A percentile compares a stretch with the other conserved stretches of the same genome.
Conservation (phyloP, 2,113 vertebrate genomes). For the Dromas ardeola region DNA sequence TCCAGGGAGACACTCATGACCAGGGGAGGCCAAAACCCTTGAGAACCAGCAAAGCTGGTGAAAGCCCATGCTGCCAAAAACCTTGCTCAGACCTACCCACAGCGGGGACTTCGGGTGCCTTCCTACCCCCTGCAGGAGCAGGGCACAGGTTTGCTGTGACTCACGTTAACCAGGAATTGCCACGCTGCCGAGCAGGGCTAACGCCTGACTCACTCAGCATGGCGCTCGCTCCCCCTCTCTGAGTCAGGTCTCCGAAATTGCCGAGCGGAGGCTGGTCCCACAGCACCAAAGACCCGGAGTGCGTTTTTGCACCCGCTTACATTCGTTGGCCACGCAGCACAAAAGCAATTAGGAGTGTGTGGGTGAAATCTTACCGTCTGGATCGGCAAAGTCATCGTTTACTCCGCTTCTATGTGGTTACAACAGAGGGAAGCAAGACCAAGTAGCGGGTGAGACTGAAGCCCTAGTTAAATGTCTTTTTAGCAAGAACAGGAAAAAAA, state of each 20-base stretch:
- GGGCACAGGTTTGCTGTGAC: background rate
- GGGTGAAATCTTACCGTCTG: background rate
- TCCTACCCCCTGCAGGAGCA: background rate
- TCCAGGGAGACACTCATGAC: background rate
- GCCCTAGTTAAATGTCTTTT: background rate
- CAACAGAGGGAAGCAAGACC: background rate
- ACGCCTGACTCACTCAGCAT: background rate
- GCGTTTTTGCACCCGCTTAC: rapidly evolving
- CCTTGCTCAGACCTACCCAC: background rate
- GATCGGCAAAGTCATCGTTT: background rate
- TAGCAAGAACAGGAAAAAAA: background rate
- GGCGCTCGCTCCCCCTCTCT: background rate
- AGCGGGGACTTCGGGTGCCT: rapidly evolving
- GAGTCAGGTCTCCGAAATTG: background rate
- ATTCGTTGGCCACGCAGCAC: rapidly evolving
- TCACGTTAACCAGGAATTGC: background rate
- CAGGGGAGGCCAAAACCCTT: background rate
- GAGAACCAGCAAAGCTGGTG: background rate
- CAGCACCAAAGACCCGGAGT: background rate
- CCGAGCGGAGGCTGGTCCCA: background rate
- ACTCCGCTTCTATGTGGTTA: rapidly evolving
- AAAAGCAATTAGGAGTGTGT: background rate
- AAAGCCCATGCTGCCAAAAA: background rate
- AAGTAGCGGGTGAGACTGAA: background rate
- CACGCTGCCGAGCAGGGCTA: background rate